These are phyloP conservation scores for Melieria crassipennis DNA, from an alignment of 2,888 invertebrate species.

Conservation along the genomic window DNA sequence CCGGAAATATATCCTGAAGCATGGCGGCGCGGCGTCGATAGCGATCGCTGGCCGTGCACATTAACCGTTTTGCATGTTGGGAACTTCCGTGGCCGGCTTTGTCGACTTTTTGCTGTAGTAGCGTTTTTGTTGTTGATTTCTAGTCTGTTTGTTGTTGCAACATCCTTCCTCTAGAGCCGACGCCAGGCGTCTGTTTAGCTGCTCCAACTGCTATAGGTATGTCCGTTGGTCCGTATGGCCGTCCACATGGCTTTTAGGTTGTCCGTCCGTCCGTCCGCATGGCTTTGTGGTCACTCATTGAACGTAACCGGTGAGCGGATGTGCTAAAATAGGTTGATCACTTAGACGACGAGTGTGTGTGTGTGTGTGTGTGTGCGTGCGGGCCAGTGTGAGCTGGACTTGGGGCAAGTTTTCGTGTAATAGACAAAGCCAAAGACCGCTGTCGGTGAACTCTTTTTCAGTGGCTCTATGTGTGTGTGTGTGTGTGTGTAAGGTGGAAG, in stretches of 20 bases:
- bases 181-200: neutral
- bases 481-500: constrained; percentile 12
- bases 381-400: neutral
- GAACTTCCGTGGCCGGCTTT: constrained; percentile 57
- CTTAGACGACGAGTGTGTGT: constrained; percentile 7
- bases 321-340: constrained; percentile 37
- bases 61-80: constrained; percentile 62
- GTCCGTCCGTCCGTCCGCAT: no score
- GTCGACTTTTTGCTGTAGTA: constrained; percentile 11
- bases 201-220: constrained; percentile 26
- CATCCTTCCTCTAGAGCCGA: constrained; percentile 25
- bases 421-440: no score
- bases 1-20: constrained; percentile 47
- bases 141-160: constrained; percentile 33
- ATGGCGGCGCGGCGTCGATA: constrained; percentile 19
- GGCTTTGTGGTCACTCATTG: no score
- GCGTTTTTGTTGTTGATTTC: constrained; percentile 45
- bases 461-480: neutral
- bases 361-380: neutral
- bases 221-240: neutral
- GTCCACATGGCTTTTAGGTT: no score
- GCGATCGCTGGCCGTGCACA: constrained; percentile 43
- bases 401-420: neutral
- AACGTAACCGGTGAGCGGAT: constrained; percentile 23
- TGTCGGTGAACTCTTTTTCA: no score